Conservation (phyloP, 2,797 vertebrate species). For the Diplodus sargus region DNA sequence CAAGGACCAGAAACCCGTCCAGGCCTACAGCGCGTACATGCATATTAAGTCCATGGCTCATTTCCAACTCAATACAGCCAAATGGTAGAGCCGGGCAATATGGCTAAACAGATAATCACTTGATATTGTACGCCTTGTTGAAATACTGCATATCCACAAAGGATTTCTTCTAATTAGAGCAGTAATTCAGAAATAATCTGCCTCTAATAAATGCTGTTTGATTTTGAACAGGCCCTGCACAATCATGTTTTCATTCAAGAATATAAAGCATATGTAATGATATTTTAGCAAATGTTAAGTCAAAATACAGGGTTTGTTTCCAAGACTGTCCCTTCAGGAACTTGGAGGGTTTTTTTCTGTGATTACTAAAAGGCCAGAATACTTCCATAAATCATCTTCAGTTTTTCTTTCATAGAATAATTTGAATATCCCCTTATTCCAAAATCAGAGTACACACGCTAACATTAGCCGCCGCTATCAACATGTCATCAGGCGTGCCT, state of each 20-base stretch:
- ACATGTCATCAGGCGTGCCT: slow-evolving; percentile 33
- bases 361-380: slow-evolving; percentile 12
- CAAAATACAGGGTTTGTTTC: slow-evolving; percentile 15
- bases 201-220: slow-evolving; percentile 43
- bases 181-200: slow-evolving; percentile 55
- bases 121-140: slow-evolving; percentile 38
- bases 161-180: slow-evolving; percentile 41
- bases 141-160: slow-evolving; percentile 38
- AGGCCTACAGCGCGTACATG: slow-evolving; percentile 38
- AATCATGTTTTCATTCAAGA: slow-evolving; percentile 31
- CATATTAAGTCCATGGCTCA: slow-evolving; percentile 61
- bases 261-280: slow-evolving; percentile 44
- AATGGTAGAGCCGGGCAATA: slow-evolving; percentile 46
- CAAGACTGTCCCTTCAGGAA: slow-evolving; percentile 26
- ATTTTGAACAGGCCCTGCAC: slow-evolving; percentile 28
- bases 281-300: slow-evolving; percentile 36
- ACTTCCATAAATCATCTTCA: slow-evolving; percentile 10
- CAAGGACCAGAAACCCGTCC: slow-evolving; percentile 46
- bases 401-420: not conserved
- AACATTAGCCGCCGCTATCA: slow-evolving; percentile 19
- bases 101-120: slow-evolving; percentile 44
- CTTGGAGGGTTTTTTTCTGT: slow-evolving; percentile 1
- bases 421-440: not conserved
- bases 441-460: slow-evolving; percentile 11
- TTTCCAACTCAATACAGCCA: slow-evolving; percentile 58